These are phyloP conservation scores for Ormia ochracea DNA, from an alignment of 2,888 invertebrate genomes.

Conservation along the genomic window DNA sequence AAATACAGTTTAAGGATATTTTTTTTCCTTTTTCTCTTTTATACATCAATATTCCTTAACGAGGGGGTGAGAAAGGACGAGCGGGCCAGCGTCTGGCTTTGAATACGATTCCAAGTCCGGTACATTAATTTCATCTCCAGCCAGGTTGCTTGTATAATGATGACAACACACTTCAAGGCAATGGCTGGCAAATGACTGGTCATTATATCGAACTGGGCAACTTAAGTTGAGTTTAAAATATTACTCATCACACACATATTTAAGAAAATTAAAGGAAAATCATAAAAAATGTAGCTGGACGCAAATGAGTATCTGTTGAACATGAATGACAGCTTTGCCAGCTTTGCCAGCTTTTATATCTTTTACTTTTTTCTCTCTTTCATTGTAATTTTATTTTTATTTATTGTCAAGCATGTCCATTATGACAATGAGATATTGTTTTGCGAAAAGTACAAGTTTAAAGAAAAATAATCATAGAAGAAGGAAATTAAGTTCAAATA, in stretches of 20 bases:
- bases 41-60: conserved; percentile 17
- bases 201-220: conserved; percentile 49
- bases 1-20: conserved; percentile 16
- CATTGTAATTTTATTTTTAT: conserved; percentile 65
- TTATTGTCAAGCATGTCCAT: conserved; percentile 73
- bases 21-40: not conserved
- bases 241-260: conserved; percentile 51
- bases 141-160: conserved; percentile 35
- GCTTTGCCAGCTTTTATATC: too few species aligned
- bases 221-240: conserved; percentile 32
- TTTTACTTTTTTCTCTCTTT: not conserved
- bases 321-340: conserved; percentile 48
- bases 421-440: conserved; percentile 67
- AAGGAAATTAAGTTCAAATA: conserved; percentile 53
- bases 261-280: not conserved
- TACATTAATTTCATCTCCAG: conserved; percentile 37
- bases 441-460: conserved; percentile 55
- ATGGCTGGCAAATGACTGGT: conserved; percentile 46
- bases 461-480: conserved; percentile 37
- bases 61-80: not conserved
- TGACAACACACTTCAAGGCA: conserved; percentile 52
- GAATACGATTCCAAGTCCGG: conserved; percentile 10
- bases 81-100: not conserved
- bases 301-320: conserved; percentile 28
- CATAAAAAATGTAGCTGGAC: conserved; percentile 2